Evolutionary conservation across 2,113 vertebrate genomes (phyloP).

Genomic region (Paraplagusia blochii): DNA sequence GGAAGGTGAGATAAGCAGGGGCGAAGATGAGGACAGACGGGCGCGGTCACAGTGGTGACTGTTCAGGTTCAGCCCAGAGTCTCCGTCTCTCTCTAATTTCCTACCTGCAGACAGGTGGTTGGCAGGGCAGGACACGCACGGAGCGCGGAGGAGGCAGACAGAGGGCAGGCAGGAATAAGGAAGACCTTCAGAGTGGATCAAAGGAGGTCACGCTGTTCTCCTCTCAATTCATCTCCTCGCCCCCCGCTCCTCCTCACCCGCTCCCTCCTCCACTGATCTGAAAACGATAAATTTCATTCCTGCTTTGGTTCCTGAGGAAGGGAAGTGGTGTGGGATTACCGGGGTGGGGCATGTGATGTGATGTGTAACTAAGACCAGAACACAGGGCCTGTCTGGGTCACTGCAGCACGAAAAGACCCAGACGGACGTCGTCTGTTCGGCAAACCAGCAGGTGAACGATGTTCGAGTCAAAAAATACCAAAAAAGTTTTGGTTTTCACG

Average conservation of each 20-base stretch:
- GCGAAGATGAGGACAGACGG: conserved; percentile 25
- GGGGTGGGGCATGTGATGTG: conserved; percentile 41
- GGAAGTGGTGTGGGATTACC: conserved; percentile 61
- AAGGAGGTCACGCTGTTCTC: conserved; percentile 62
- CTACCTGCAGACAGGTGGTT: conserved; percentile 76
- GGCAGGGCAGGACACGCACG: conserved; percentile 51
- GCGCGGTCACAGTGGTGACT: conserved; percentile 39
- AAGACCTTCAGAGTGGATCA: conserved; percentile 65
- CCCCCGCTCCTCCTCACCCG: not conserved
- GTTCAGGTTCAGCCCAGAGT: conserved; percentile 35
- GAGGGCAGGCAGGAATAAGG: conserved; percentile 40
- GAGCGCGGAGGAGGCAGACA: conserved; percentile 25
- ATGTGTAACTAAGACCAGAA: conserved; percentile 45
- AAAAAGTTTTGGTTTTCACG: too few species aligned
- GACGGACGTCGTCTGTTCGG: not conserved
- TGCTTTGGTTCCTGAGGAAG: conserved; percentile 53
- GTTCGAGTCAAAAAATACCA: not conserved
- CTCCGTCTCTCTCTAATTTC: conserved; percentile 56
- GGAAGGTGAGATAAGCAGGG: conserved; percentile 38
- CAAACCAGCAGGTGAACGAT: not conserved
- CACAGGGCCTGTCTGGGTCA: conserved; percentile 24
- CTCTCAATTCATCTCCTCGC: conserved; percentile 1
- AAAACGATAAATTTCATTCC: conserved; percentile 72
- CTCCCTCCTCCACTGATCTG: conserved; percentile 64
- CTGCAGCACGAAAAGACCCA: not conserved